Percentiles rank a stretch among this genome's conserved stretches.
phyloP scores from a whole-genome alignment of 2,888 invertebrate species.

The Troides helena region DNA sequence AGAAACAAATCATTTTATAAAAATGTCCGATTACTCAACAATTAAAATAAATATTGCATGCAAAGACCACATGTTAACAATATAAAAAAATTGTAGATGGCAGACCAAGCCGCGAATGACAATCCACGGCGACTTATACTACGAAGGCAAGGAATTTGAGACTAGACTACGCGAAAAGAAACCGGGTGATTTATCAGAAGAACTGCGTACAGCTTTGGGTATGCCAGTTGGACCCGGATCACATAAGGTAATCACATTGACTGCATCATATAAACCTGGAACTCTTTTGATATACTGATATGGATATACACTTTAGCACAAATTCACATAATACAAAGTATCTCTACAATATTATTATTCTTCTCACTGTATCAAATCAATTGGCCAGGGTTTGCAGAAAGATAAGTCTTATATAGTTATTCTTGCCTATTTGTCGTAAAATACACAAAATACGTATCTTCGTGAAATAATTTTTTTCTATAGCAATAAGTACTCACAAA shows the following conservation, averaged over 20 bases:
- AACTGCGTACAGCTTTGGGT: slow-evolving; percentile 96
- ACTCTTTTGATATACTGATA: neutral
- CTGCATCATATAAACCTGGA: neutral
- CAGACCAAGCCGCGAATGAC: slow-evolving; percentile 99
- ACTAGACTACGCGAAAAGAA: slow-evolving; percentile 98
- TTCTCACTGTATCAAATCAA: no score
- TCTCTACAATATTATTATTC: no score
- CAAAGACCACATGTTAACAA: neutral
- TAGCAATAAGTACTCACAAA: no score
- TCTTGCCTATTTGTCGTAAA: no score
- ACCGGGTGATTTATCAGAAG: slow-evolving; percentile 98
- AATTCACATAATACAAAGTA: no score
- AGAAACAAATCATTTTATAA: no score
- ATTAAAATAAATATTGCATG: neutral
- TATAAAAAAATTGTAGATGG: slow-evolving; percentile 82
- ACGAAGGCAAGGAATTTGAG: slow-evolving; percentile 99
- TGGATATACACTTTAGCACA: no score
- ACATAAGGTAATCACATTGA: slow-evolving; percentile 82
- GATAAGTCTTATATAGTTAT: no score
- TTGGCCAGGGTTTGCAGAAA: no score
- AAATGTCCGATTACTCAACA: neutral
- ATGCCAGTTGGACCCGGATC: slow-evolving; percentile 98
- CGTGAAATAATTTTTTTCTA: no score
- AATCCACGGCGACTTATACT: slow-evolving; percentile 98
- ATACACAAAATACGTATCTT: no score